phyloP scores from a whole-genome alignment of 2,113 vertebrate genomes.

The cattle (Bos taurus) region DNA sequence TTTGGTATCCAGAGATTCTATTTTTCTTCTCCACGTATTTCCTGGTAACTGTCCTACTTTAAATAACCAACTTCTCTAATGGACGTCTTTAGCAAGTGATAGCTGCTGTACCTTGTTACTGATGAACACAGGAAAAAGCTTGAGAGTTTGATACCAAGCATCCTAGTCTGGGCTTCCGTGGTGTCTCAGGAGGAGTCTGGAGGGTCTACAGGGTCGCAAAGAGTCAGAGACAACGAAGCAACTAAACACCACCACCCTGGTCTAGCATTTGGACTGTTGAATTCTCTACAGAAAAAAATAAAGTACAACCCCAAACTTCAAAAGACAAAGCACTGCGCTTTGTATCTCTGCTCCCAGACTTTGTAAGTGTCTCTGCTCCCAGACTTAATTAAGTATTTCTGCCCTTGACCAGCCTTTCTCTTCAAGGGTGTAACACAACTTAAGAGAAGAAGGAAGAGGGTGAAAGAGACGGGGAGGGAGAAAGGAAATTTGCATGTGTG shows the following conservation, averaged over 20 bases:
- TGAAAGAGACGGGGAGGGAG: fast-evolving
- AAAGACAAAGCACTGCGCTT: not conserved
- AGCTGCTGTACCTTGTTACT: not conserved
- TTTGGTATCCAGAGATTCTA: not conserved
- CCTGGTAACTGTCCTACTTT: no score
- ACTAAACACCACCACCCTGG: not conserved
- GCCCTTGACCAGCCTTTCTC: not conserved
- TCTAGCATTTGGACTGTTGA: not conserved
- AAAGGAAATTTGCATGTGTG: not conserved
- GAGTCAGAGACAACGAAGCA: fast-evolving
- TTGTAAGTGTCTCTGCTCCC: not conserved
- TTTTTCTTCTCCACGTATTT: not conserved
- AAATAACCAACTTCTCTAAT: not conserved
- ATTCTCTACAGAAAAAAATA: not conserved
- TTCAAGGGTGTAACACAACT: not conserved
- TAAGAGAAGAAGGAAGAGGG: not conserved
- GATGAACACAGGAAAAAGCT: not conserved
- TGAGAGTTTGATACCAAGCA: not conserved
- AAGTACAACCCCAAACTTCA: not conserved
- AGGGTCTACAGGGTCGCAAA: not conserved
- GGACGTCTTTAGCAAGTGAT: not conserved
- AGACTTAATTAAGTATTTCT: not conserved
- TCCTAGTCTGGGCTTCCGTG: not conserved
- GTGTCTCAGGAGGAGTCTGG: not conserved
- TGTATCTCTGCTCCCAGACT: not conserved